Conservation (phyloP, 2,113 vertebrate species). For the Saguinus midas region DNA sequence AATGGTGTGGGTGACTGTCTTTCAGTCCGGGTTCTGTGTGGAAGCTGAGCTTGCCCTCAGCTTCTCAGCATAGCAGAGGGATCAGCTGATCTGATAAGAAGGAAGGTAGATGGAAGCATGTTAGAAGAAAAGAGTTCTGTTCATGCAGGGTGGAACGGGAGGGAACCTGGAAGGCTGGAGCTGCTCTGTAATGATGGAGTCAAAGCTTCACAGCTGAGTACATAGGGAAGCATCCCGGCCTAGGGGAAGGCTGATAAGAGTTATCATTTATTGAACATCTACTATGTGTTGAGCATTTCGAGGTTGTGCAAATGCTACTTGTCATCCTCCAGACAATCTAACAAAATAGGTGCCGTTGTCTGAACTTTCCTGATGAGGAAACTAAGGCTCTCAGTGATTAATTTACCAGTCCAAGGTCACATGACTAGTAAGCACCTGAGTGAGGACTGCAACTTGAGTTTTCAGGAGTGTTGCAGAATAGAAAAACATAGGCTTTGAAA, state of each 20-base stretch:
- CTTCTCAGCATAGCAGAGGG: neutral
- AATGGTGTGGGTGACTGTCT: neutral
- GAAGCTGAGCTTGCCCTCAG: neutral
- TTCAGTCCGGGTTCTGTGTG: neutral
- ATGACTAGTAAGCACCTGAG: neutral
- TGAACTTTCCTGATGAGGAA: neutral
- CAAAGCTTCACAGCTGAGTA: neutral
- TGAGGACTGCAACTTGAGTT: neutral
- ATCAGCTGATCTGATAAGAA: neutral
- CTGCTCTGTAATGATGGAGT: neutral
- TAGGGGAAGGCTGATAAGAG: too few species aligned
- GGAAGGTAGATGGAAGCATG: neutral
- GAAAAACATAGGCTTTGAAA: neutral
- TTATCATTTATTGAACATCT: neutral
- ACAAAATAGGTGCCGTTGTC: neutral
- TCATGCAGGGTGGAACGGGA: neutral
- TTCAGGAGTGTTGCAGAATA: neutral
- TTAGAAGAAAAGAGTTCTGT: neutral
- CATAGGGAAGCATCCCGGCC: neutral
- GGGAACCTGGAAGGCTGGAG: neutral
- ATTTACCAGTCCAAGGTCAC: neutral
- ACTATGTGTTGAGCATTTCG: rapidly evolving
- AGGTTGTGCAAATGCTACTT: neutral
- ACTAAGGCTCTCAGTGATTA: neutral
- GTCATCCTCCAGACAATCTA: neutral